Conservation (phyloP, 2,797 vertebrate species). For the Tangara arthus region DNA sequence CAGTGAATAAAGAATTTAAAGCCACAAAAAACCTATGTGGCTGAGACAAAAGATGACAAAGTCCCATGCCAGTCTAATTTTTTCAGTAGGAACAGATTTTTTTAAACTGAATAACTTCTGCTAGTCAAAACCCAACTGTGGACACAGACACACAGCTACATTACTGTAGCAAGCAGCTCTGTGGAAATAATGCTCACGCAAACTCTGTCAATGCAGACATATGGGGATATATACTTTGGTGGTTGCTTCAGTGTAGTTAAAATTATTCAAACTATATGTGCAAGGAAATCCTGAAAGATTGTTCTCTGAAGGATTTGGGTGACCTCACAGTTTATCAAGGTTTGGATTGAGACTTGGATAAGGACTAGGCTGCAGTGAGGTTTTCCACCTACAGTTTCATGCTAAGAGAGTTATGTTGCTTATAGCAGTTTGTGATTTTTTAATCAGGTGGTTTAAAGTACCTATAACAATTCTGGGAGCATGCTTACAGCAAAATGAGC, state of each 20-base stretch:
- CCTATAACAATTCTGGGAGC: not conserved
- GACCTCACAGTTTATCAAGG: not conserved
- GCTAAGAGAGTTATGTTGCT: not conserved
- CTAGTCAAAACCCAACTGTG: not conserved
- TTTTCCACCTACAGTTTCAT: not conserved
- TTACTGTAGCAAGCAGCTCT: not conserved
- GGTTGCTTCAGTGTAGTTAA: not conserved
- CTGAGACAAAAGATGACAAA: not conserved
- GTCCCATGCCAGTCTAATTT: not conserved
- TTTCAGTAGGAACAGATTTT: not conserved
- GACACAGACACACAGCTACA: not conserved
- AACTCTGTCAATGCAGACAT: not conserved
- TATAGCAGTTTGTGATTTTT: not conserved
- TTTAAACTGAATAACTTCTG: not conserved
- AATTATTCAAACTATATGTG: not conserved
- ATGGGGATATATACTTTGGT: not conserved
- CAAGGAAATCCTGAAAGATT: not conserved
- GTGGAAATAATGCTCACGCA: not conserved
- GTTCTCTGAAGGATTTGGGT: not conserved
- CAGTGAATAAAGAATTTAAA: slow-evolving; percentile 9
- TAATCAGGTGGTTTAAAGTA: not conserved
- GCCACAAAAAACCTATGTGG: not conserved
- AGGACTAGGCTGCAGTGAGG: not conserved
- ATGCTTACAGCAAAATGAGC: not conserved
- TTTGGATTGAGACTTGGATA: not conserved